These are phyloP conservation scores for Dryobotodes eremita DNA, from an alignment of 2,888 invertebrate genomes.

Conservation along the genomic window DNA sequence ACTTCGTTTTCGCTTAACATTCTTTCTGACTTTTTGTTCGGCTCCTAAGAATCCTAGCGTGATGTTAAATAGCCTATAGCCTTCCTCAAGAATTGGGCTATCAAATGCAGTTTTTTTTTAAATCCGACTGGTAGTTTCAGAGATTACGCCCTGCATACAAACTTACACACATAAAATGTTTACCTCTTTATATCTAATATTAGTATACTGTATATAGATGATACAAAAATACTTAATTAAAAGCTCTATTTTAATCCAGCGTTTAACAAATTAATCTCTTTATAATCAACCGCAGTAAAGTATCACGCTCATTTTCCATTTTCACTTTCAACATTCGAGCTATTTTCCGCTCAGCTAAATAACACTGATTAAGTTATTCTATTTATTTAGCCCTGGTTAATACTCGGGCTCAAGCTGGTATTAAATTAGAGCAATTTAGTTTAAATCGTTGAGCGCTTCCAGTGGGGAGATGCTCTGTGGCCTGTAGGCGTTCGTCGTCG, in stretches of 20 bases:
- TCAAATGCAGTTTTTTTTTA: too few species aligned
- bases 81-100: too few species aligned
- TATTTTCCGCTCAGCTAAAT: conserved; percentile 51
- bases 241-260: background rate
- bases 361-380: conserved; percentile 57
- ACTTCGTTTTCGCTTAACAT: too few species aligned
- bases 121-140: too few species aligned
- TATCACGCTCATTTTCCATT: conserved; percentile 43
- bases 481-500: conserved; percentile 4
- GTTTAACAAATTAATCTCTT: conserved; percentile 2
- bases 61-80: too few species aligned
- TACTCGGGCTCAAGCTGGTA: conserved; percentile 43
- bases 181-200: too few species aligned
- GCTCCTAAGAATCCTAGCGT: too few species aligned
- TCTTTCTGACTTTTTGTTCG: too few species aligned
- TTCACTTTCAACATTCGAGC: conserved; percentile 39
- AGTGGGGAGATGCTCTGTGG: conserved; percentile 34
- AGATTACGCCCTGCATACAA: too few species aligned
- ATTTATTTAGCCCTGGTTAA: conserved; percentile 56
- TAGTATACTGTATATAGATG: background rate
- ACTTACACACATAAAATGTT: too few species aligned
- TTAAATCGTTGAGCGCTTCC: conserved; percentile 43
- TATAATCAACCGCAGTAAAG: conserved; percentile 3
- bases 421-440: conserved; percentile 59
- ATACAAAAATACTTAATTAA: background rate